phyloP scores from a whole-genome alignment of 2,113 vertebrate genomes.

The Riparia riparia region DNA sequence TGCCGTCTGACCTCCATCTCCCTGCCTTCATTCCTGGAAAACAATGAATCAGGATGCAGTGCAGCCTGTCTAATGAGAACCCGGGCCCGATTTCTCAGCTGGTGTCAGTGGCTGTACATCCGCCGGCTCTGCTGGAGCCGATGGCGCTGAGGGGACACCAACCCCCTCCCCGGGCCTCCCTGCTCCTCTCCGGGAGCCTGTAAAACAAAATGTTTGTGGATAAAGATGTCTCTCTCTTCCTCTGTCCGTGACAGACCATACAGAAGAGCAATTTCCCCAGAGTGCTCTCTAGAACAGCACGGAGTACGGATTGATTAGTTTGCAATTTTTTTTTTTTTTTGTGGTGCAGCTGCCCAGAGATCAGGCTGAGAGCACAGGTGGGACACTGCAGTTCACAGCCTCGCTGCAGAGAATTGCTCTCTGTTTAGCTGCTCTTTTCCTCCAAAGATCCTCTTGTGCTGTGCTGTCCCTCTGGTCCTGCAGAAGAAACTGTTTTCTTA shows the following conservation, averaged over 20 bases:
- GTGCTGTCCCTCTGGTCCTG: neutral
- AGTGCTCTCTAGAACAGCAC: neutral
- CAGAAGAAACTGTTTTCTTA: neutral
- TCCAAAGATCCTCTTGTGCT: neutral
- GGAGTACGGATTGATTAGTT: neutral
- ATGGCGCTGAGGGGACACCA: neutral
- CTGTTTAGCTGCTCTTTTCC: neutral
- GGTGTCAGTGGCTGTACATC: neutral
- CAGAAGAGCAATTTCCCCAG: neutral
- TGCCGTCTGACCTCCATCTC: neutral
- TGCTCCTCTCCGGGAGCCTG: neutral
- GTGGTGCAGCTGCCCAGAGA: neutral
- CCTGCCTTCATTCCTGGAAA: neutral
- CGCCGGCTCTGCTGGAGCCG: neutral
- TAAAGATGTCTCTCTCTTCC: neutral
- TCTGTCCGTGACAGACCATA: neutral
- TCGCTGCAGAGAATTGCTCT: neutral
- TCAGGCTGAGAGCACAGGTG: neutral
- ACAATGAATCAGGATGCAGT: neutral
- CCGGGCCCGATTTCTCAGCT: neutral
- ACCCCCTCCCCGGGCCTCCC: accelerated
- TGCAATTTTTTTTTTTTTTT: neutral
- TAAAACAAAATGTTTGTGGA: neutral
- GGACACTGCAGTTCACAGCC: neutral
- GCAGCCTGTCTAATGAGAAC: neutral